These are phyloP conservation scores for Camponotus pennsylvanicus DNA, from an alignment of 1,140 invertebrate species.

Conservation along the genomic window DNA sequence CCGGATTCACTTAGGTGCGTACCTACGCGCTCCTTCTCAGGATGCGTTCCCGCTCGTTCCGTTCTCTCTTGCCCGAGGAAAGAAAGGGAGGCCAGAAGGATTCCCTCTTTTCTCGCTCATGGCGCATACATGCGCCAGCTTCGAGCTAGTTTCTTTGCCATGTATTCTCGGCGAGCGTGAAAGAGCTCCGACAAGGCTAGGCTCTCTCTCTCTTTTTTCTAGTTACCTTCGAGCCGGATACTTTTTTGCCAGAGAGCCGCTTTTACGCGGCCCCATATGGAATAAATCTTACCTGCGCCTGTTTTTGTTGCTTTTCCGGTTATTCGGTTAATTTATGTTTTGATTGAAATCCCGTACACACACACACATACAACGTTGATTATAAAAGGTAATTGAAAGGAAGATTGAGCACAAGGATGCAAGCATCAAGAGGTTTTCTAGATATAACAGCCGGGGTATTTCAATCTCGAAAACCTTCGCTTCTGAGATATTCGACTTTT, in stretches of 20 bases:
- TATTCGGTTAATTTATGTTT: slow-evolving; percentile 27
- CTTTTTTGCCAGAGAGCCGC: slow-evolving; percentile 12
- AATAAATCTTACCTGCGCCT: slow-evolving; percentile 7
- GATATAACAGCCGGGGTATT: slow-evolving; percentile 19
- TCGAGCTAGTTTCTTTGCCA: slow-evolving; percentile 20
- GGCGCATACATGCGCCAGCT: not conserved
- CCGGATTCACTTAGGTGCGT: slow-evolving; percentile 20
- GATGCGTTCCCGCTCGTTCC: slow-evolving; percentile 7
- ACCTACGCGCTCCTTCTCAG: not conserved
- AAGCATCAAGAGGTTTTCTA: slow-evolving; percentile 9
- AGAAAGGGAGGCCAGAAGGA: slow-evolving; percentile 14
- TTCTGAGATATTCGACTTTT: slow-evolving; percentile 26
- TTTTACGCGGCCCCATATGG: not conserved
- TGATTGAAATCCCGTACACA: not conserved
- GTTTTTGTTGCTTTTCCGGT: slow-evolving; percentile 16
- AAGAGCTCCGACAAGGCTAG: not conserved
- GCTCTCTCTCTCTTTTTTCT: not conserved
- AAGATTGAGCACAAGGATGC: slow-evolving; percentile 13
- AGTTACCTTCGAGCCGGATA: slow-evolving; percentile 13
- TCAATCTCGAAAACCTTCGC: not conserved
- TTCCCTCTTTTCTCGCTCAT: slow-evolving; percentile 20
- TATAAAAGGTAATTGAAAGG: not conserved
- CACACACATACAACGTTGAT: not conserved
- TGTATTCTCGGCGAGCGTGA: not conserved
- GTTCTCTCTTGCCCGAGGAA: slow-evolving; percentile 21